Evolutionary conservation across 2,797 vertebrate species (phyloP).

Genomic region (Coregonus sp.): DNA sequence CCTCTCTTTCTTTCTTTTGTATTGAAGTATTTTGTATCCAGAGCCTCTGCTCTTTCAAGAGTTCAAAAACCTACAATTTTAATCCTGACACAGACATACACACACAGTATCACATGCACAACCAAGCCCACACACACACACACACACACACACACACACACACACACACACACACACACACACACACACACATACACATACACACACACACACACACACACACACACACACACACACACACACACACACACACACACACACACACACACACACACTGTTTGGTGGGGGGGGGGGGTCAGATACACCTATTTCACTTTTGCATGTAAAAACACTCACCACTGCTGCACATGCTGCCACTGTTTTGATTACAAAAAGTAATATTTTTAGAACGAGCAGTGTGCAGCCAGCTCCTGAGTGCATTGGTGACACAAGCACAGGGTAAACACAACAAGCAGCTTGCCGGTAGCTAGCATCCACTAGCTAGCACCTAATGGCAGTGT

Average conservation of each 20-base stretch:
- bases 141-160: conserved; percentile 18
- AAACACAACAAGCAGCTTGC: no score
- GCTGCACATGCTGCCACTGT: no score
- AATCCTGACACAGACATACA: conserved; percentile 25
- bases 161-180: conserved; percentile 25
- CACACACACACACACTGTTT: conserved; percentile 28
- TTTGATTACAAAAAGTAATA: no score
- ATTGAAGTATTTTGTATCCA: conserved; percentile 51
- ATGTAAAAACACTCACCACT: no score
- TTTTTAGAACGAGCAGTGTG: no score
- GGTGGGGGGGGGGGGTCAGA: no score
- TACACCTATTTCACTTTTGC: no score
- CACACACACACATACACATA: conserved; percentile 9
- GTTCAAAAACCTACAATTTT: conserved; percentile 23
- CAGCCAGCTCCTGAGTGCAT: no score
- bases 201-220: conserved; percentile 32
- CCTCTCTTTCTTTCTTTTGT: conserved; percentile 16
- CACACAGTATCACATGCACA: neutral
- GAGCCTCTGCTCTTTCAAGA: conserved; percentile 48
- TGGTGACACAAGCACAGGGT: no score
- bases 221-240: conserved; percentile 30
- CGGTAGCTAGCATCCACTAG: no score
- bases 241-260: conserved; percentile 27
- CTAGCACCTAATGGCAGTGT: no score
- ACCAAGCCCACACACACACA: neutral